A percentile compares a stretch with the other conserved stretches of the same genome.
phyloP scores from a whole-genome alignment of 2,113 vertebrate species.

The Peucedramus taeniatus region DNA sequence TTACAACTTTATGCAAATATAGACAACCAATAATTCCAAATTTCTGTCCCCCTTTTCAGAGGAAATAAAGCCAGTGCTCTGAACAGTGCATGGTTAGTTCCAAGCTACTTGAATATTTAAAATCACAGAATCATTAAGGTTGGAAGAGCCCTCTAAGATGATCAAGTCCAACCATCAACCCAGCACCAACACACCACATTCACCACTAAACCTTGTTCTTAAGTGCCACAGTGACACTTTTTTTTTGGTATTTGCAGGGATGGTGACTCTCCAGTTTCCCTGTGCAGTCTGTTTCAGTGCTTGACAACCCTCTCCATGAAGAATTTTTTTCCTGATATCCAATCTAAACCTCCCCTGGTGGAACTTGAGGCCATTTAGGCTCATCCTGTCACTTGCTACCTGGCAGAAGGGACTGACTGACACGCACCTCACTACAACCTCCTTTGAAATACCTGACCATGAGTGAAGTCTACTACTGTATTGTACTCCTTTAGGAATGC shows the following conservation, averaged over 20 bases:
- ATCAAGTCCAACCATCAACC: background rate
- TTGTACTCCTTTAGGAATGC: background rate
- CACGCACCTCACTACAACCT: background rate
- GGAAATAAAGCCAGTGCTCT: background rate
- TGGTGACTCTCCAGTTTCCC: background rate
- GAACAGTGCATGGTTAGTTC: background rate
- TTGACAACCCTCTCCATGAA: background rate
- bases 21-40: background rate
- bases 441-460: background rate
- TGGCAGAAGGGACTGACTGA: background rate
- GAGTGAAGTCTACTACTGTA: background rate
- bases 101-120: background rate
- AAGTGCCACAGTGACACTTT: rapidly evolving
- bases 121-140: background rate
- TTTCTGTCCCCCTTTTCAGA: background rate
- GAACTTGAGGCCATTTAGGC: background rate
- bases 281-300: background rate
- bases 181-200: background rate
- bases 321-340: background rate
- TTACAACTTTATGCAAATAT: background rate
- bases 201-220: background rate
- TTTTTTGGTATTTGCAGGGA: background rate
- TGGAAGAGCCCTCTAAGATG: background rate
- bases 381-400: background rate
- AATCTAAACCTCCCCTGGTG: background rate